Conservation (phyloP, 2,797 vertebrate genomes). For the Cryptoblepharus egeriae region DNA sequence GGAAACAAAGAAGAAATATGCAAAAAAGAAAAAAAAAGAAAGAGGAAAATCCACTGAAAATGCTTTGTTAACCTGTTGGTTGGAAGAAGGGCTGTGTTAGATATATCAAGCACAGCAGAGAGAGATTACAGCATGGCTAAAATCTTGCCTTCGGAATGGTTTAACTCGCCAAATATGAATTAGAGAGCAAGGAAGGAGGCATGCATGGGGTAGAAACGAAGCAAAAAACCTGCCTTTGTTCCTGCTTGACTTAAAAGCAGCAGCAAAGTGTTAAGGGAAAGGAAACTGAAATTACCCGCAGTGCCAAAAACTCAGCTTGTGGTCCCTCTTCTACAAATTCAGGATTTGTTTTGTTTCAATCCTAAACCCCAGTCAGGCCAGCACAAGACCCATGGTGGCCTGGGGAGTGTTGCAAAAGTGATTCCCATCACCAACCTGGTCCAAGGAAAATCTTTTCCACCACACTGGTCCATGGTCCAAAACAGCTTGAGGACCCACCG, state of each 20-base stretch:
- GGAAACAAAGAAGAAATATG: slow-evolving; percentile 72
- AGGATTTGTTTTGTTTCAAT: too few species aligned
- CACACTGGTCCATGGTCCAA: too few species aligned
- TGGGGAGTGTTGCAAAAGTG: too few species aligned
- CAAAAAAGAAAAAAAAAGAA: slow-evolving; percentile 31
- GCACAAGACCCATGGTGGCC: too few species aligned
- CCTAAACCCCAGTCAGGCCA: too few species aligned
- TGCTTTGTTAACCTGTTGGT: slow-evolving; percentile 70
- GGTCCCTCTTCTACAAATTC: too few species aligned
- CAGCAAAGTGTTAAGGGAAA: slow-evolving; percentile 69
- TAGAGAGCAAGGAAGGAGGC: slow-evolving; percentile 19
- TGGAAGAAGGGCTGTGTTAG: slow-evolving; percentile 53
- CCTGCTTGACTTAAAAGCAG: slow-evolving; percentile 9
- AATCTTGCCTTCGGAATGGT: slow-evolving; percentile 28
- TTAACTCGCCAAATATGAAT: slow-evolving; percentile 35
- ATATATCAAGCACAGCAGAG: slow-evolving; percentile 47
- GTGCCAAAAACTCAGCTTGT: slow-evolving; percentile 69
- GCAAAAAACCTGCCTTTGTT: not conserved
- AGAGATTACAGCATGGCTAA: not conserved
- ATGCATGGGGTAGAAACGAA: slow-evolving; percentile 34
- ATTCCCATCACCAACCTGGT: too few species aligned
- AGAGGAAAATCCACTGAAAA: not conserved
- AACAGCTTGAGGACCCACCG: too few species aligned
- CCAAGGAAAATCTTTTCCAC: too few species aligned
- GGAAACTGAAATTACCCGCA: slow-evolving; percentile 84